Evolutionary conservation across 2,797 vertebrate species (phyloP).

Genomic region (Pangasius krempfi): DNA sequence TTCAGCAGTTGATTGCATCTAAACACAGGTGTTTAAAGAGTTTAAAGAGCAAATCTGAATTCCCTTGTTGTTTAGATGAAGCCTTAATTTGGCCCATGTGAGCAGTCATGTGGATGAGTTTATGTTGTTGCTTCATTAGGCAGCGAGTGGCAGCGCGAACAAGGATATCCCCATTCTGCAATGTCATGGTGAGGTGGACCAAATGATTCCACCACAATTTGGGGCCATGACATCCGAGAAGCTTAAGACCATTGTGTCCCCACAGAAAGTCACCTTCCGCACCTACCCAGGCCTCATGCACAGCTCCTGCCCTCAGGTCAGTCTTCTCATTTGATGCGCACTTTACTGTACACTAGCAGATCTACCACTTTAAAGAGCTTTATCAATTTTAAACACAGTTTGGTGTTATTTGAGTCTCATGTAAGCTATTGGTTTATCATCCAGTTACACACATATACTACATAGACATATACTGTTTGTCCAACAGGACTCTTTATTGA

Average conservation of each 20-base stretch:
- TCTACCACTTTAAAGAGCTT: neutral
- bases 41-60: neutral
- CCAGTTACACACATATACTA: neutral
- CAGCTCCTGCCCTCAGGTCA: slow-evolving; percentile 89
- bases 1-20: neutral
- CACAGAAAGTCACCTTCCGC: slow-evolving; percentile 86
- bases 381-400: neutral
- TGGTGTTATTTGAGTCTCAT: neutral
- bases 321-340: neutral
- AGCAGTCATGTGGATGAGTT: neutral
- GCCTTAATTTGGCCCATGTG: neutral
- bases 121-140: slow-evolving; percentile 60
- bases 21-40: neutral
- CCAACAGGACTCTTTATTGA: neutral
- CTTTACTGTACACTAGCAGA: neutral
- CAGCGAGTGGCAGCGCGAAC: slow-evolving; percentile 69
- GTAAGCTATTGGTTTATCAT: neutral
- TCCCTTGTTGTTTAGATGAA: neutral
- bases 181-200: slow-evolving; percentile 91
- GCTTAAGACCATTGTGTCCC: slow-evolving; percentile 85
- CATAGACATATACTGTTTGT: neutral
- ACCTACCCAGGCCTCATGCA: slow-evolving; percentile 88
- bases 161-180: slow-evolving; percentile 92
- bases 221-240: slow-evolving; percentile 90
- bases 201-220: slow-evolving; percentile 88